Conservation (phyloP, 1,140 invertebrate genomes). For the Linepithema humile region DNA sequence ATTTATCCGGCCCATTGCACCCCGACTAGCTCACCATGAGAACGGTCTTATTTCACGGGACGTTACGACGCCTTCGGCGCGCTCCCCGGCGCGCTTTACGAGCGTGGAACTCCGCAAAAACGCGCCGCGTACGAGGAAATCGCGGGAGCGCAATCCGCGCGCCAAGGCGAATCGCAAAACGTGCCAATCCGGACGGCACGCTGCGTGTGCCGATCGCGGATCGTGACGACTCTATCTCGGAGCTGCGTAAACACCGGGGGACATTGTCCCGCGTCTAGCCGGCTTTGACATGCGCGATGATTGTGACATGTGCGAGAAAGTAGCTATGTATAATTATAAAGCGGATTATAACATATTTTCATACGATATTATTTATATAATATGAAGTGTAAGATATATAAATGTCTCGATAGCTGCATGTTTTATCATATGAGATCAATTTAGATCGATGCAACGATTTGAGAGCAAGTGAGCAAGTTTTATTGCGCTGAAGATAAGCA, state of each 20-base stretch:
- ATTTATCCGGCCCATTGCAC: conserved; percentile 79
- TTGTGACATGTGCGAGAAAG: not conserved
- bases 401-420: no score
- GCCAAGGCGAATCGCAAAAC: conserved; percentile 53
- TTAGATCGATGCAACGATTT: no score
- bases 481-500: no score
- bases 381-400: no score
- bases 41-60: conserved; percentile 73
- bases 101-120: conserved; percentile 39
- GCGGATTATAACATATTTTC: no score
- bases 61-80: conserved; percentile 57
- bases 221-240: conserved; percentile 43
- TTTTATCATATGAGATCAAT: no score
- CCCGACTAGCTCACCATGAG: conserved; percentile 62
- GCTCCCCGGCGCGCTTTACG: conserved; percentile 46
- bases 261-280: conserved; percentile 17
- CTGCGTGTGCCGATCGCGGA: conserved; percentile 45
- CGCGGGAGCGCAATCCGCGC: conserved; percentile 24
- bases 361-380: no score
- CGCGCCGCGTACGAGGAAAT: conserved; percentile 7
- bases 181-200: conserved; percentile 20
- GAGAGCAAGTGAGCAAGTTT: no score
- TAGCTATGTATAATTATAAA: not conserved
- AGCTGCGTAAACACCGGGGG: conserved; percentile 10
- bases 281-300: not conserved